phyloP scores from a whole-genome alignment of 2,797 vertebrate genomes.

The Gallinago solitaria region DNA sequence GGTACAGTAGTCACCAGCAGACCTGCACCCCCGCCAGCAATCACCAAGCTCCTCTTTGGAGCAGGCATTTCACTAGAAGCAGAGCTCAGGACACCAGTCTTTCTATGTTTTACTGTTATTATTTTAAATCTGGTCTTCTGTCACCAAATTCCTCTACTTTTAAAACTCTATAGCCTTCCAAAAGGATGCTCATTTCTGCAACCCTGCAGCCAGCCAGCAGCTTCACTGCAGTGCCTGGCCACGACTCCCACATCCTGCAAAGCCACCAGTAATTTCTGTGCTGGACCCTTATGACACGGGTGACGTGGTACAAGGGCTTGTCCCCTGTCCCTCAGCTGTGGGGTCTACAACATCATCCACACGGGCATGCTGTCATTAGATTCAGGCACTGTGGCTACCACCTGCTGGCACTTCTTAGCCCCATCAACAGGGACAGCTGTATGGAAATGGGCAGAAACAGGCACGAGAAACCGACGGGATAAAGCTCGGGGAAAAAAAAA shows the following conservation, averaged over 20 bases:
- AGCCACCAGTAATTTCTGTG: accelerated
- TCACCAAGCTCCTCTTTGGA: neutral
- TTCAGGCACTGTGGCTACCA: neutral
- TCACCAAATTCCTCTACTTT: neutral
- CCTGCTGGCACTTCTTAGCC: neutral
- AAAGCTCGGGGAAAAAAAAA: neutral
- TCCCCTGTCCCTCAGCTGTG: accelerated
- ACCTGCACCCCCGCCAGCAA: neutral
- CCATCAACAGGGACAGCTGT: neutral
- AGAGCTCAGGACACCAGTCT: neutral
- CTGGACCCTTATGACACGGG: accelerated
- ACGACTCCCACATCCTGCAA: accelerated
- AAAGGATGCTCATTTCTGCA: neutral
- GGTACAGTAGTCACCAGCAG: neutral
- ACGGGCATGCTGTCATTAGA: neutral
- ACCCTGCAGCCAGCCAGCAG: neutral
- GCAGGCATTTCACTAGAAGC: neutral
- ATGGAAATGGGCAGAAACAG: neutral
- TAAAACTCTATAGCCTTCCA: neutral
- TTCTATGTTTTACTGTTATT: neutral
- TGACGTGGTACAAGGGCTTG: no score
- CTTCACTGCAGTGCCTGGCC: neutral
- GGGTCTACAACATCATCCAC: accelerated
- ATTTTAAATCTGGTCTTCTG: neutral
- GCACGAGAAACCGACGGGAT: neutral